Base-by-base conservation (phyloP, 1,140 invertebrate genomes). In the Zeugodacus cucurbitae region DNA sequence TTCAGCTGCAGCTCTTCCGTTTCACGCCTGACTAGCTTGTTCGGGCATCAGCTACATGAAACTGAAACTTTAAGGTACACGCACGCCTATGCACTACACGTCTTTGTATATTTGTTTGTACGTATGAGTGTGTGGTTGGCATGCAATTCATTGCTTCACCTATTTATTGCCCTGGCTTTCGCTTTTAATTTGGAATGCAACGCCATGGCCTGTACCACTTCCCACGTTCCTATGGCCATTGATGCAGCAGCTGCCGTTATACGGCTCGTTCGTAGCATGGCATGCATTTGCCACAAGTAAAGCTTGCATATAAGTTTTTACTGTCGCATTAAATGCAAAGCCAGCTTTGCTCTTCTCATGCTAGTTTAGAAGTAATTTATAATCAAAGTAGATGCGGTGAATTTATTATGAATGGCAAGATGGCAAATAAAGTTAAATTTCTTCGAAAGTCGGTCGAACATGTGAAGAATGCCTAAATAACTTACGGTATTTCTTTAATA, bases 101-200 rank as follows among this genome's bases (percentile, higher is more conserved):
- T 67, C 29, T 32, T 22, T 67, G n/a, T 67, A 67, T 29, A 26
- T 67, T n/a, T 29, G 11, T 67, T 14, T 37, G 2, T 32, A 2
- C 17, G 64, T 67, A 20, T 34, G 26, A 37, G 37, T 74, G 3
- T 17, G 2, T 54, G 48, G 0, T 17, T 17, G 17, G 17, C 48
- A 54, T 82, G 74, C 37, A 26, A 14, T 41, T 82, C 74, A 7
- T 34, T 37, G 32, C 4, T 20, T 74, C 22, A 20, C 34, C 32
- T 37, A 74, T 74, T 74, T 22, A 82, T 82, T 82, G 74, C 41
- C 41, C 26, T 82, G 44, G 6, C 74, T 44, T 82, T 82, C 74
- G 41, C 26, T 82, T 54, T 82, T 29, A 82, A 82, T 82, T 82
- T 82, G n/a, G 74, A 48, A 82, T 82, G 74, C 74, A 82, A 48